Evolutionary conservation across 2,888 invertebrate species (phyloP).

Genomic region (Stramonita haemastoma): DNA sequence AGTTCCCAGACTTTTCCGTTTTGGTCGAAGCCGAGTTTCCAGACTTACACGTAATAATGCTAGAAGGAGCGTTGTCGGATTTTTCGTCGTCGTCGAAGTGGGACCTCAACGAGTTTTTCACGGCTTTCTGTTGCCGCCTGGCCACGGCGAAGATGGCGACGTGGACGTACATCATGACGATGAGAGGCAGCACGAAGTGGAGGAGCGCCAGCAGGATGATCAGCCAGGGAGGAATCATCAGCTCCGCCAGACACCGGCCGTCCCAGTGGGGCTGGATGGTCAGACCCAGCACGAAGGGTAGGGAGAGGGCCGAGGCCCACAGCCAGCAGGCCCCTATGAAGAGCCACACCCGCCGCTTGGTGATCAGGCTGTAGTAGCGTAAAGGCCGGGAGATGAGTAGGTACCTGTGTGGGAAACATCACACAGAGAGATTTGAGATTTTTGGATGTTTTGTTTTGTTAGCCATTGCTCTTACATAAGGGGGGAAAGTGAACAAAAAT

Average conservation of each 20-base stretch:
- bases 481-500: too few species aligned
- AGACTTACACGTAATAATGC: background rate
- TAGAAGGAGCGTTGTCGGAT: background rate
- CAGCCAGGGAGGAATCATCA: conserved; percentile 30
- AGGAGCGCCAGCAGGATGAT: conserved; percentile 14
- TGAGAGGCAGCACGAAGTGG: conserved; percentile 38
- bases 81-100: background rate
- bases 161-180: conserved; percentile 38
- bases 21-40: background rate
- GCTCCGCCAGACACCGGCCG: conserved; percentile 23
- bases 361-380: conserved; percentile 23
- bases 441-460: too few species aligned
- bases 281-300: conserved; percentile 20
- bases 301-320: conserved; percentile 21
- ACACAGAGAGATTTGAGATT: too few species aligned
- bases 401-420: conserved; percentile 5
- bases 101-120: conserved; percentile 15
- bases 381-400: conserved; percentile 32
- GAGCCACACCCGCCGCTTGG: conserved; percentile 22
- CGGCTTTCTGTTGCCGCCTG: conserved; percentile 34
- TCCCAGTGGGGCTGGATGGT: conserved; percentile 1
- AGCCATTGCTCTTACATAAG: too few species aligned
- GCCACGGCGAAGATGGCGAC: conserved; percentile 38
- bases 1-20: background rate
- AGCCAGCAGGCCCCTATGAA: conserved; percentile 37